Conservation (phyloP, 2,888 invertebrate genomes). For the Thera britannica region DNA sequence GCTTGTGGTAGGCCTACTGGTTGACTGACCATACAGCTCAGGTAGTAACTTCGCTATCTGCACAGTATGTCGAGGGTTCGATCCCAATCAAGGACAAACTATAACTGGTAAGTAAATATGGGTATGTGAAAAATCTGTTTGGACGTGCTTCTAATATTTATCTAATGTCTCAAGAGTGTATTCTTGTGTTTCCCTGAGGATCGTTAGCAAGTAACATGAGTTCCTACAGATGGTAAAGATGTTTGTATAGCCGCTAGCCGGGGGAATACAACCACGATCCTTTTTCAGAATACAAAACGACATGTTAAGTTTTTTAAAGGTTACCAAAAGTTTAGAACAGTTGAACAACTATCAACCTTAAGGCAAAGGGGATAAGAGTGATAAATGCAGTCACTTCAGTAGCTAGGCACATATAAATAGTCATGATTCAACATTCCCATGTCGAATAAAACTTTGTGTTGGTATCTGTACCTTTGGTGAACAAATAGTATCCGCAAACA, state of each 20-base stretch:
- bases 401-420: conserved; percentile 1
- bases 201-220: too few relatives aligned
- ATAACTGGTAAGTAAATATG: too few relatives aligned
- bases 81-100: too few relatives aligned
- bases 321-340: background rate
- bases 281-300: background rate
- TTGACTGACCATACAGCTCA: too few relatives aligned
- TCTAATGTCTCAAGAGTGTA: too few relatives aligned
- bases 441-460: conserved; percentile 17
- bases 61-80: too few relatives aligned
- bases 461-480: conserved; percentile 7
- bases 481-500: background rate
- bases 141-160: too few relatives aligned
- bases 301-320: background rate
- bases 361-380: background rate
- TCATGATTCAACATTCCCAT: conserved; percentile 11
- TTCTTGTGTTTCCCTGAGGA: too few relatives aligned
- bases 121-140: too few relatives aligned
- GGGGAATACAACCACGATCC: background rate
- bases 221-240: too few relatives aligned
- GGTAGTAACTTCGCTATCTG: too few relatives aligned
- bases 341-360: conserved; percentile 2
- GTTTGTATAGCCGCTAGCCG: background rate
- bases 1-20: too few relatives aligned
- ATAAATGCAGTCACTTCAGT: background rate